Evolutionary conservation across 2,888 invertebrate genomes (phyloP).

Genomic region (Argyra leucocephala): DNA sequence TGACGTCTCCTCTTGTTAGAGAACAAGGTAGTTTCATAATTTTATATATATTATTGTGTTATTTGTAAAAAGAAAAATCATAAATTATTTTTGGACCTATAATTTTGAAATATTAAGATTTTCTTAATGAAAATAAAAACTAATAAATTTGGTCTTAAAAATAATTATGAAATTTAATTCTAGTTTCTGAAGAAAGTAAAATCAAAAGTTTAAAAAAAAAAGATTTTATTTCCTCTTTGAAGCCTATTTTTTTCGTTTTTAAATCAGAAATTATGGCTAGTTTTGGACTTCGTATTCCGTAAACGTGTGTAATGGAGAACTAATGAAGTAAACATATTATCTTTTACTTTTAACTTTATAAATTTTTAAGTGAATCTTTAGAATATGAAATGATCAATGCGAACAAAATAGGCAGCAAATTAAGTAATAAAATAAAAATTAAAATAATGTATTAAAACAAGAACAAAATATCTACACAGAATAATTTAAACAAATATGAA

Average conservation of each 20-base stretch:
- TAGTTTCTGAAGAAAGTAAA: not conserved
- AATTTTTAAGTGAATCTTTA: not conserved
- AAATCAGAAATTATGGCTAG: not conserved
- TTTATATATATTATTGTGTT: conserved; percentile 7
- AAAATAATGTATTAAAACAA: conserved; percentile 9
- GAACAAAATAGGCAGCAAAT: conserved; percentile 25
- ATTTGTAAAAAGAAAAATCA: conserved; percentile 7
- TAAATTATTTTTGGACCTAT: not conserved
- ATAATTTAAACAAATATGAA: not conserved
- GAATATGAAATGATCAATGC: conserved; percentile 11
- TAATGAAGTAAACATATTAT: not conserved
- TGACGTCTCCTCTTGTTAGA: conserved; percentile 88
- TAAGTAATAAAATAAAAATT: conserved; percentile 15
- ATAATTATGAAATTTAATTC: not conserved
- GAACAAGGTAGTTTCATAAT: conserved; percentile 53
- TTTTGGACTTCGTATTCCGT: not conserved
- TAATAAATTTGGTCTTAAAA: not conserved
- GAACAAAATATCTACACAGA: conserved; percentile 22
- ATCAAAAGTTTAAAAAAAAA: conserved; percentile 8
- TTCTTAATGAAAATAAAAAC: too few relatives aligned
- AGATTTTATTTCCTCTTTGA: conserved; percentile 15
- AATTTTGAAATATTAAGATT: too few relatives aligned
- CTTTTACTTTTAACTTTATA: not conserved
- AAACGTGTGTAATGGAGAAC: not conserved
- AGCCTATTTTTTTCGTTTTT: conserved; percentile 24